Conservation (phyloP, 2,888 invertebrate genomes). For the Acanthosoma haemorrhoidale region DNA sequence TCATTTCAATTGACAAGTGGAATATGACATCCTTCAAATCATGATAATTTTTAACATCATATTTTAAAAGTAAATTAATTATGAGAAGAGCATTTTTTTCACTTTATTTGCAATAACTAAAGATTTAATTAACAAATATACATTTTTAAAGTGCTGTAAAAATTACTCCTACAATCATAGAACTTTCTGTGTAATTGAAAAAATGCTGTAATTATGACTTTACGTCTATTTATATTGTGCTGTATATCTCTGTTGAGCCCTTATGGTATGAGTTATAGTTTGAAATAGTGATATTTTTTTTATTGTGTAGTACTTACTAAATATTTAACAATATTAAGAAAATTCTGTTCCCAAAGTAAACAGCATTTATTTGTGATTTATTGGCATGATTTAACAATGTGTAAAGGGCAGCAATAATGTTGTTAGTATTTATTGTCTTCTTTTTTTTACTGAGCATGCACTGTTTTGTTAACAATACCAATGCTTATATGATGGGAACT, state of each 20-base stretch:
- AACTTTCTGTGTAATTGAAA: too few relatives aligned
- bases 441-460: not conserved
- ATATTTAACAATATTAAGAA: not conserved
- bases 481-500: not conserved
- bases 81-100: too few relatives aligned
- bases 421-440: not conserved
- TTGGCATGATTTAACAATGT: constrained; percentile 10
- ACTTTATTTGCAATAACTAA: too few relatives aligned
- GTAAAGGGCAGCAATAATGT: constrained; percentile 1
- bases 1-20: too few relatives aligned
- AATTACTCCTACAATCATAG: too few relatives aligned
- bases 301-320: not conserved
- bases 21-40: too few relatives aligned
- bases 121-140: too few relatives aligned
- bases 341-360: not conserved
- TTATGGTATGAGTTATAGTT: not conserved
- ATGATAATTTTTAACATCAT: too few relatives aligned
- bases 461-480: not conserved
- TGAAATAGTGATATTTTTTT: not conserved
- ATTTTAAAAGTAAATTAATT: too few relatives aligned
- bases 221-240: too few relatives aligned
- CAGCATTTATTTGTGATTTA: constrained; percentile 4
- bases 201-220: too few relatives aligned
- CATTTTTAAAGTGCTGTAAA: too few relatives aligned
- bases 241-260: not conserved